These are phyloP conservation scores for Cataglyphis cursor DNA, from an alignment of 2,888 invertebrate species.

Conservation along the genomic window DNA sequence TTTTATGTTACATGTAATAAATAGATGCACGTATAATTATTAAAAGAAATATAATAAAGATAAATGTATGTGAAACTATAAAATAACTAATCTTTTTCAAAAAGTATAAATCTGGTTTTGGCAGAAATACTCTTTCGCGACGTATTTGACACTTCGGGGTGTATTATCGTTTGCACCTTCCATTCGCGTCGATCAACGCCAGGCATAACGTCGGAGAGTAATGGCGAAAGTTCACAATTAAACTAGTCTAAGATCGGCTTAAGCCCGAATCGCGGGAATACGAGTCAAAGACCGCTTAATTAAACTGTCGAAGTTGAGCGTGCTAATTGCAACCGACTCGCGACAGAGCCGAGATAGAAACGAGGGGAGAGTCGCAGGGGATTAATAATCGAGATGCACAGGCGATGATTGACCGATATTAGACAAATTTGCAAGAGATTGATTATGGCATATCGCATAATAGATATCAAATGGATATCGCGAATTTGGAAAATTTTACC, in stretches of 20 bases:
- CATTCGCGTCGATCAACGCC: conserved; percentile 50
- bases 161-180: conserved; percentile 35
- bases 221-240: conserved; percentile 58
- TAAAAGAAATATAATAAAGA: neutral
- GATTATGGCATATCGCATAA: neutral
- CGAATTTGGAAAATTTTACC: conserved; percentile 13
- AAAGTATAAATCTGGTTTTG: neutral
- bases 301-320: conserved; percentile 79
- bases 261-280: conserved; percentile 68
- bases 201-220: conserved; percentile 47
- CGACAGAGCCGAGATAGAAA: conserved; percentile 45
- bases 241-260: conserved; percentile 63
- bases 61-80: neutral
- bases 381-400: conserved; percentile 39
- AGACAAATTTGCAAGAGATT: conserved; percentile 11
- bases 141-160: conserved; percentile 2
- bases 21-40: neutral
- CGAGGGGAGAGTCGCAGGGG: no score
- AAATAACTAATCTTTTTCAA: neutral
- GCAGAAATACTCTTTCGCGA: neutral
- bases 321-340: conserved; percentile 78
- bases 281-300: conserved; percentile 77
- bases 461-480: conserved; percentile 5
- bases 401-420: conserved; percentile 30
- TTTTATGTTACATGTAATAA: neutral